phyloP scores from a whole-genome alignment of 2,113 vertebrate species.

The Tragelaphus buxtoni region DNA sequence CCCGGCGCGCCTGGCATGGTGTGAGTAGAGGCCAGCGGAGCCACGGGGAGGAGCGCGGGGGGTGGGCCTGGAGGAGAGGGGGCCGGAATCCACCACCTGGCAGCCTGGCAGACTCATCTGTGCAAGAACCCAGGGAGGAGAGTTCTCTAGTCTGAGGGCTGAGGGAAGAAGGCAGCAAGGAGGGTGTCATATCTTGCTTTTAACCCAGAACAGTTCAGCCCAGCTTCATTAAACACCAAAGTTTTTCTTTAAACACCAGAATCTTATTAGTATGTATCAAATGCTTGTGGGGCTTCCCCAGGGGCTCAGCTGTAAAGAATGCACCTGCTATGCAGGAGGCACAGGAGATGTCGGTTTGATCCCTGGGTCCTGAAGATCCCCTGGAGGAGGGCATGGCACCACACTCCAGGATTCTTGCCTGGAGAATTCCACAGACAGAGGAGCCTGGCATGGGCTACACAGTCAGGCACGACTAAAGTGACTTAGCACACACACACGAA shows the following conservation, averaged over 20 bases:
- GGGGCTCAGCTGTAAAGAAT: background rate
- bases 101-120: background rate
- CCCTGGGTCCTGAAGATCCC: background rate
- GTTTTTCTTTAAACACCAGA: background rate
- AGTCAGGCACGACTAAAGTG: background rate
- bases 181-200: background rate
- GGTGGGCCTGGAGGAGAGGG: background rate
- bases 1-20: conserved; percentile 60
- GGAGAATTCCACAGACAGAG: background rate
- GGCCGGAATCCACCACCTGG: background rate
- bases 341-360: background rate
- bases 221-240: background rate
- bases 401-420: background rate
- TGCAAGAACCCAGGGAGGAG: background rate
- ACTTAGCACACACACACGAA: background rate
- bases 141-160: too few species aligned
- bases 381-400: background rate
- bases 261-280: background rate
- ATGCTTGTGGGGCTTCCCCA: background rate
- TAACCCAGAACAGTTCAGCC: background rate
- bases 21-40: conserved; percentile 74
- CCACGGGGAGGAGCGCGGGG: background rate
- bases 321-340: background rate
- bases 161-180: background rate
- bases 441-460: background rate